Conservation (phyloP, 1,140 invertebrate species). For the Musca domestica region DNA sequence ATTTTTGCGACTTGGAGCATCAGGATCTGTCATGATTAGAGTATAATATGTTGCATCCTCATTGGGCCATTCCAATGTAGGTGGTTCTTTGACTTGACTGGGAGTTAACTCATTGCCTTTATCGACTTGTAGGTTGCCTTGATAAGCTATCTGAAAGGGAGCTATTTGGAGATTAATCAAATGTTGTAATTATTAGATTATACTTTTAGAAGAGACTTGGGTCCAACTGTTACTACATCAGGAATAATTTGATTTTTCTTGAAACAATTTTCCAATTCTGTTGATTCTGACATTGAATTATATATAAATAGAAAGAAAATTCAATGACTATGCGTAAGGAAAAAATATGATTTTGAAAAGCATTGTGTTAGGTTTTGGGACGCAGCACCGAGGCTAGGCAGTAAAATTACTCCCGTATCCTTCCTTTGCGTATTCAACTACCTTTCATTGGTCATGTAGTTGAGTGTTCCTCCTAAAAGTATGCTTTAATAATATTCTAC, state of each 20-base stretch:
- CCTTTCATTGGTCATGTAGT: too few species aligned
- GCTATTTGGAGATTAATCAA: not conserved
- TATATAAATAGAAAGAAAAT: not conserved
- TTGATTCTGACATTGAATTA: not conserved
- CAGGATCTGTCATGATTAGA: slow-evolving; percentile 69
- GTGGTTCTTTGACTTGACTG: slow-evolving; percentile 68
- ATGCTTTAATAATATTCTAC: too few species aligned
- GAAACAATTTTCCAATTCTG: not conserved
- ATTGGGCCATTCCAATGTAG: slow-evolving; percentile 64
- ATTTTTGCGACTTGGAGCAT: slow-evolving; percentile 78
- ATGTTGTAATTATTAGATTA: not conserved
- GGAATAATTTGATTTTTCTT: not conserved
- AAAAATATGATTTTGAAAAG: too few species aligned
- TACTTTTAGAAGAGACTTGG: not conserved
- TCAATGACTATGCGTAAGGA: too few species aligned
- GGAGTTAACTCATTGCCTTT: slow-evolving; percentile 66
- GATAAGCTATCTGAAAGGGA: slow-evolving; percentile 10
- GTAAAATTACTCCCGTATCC: too few species aligned
- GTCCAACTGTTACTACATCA: not conserved
- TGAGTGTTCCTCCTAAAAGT: too few species aligned
- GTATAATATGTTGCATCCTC: slow-evolving; percentile 68
- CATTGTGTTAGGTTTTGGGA: too few species aligned
- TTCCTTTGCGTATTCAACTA: too few species aligned
- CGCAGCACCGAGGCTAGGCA: too few species aligned
- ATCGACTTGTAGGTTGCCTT: slow-evolving; percentile 53